Evolutionary conservation across 2,797 vertebrate genomes (phyloP), one percentile per base, ranked within the genome.

Genomic region (Cyclopterus lumpus): DNA sequence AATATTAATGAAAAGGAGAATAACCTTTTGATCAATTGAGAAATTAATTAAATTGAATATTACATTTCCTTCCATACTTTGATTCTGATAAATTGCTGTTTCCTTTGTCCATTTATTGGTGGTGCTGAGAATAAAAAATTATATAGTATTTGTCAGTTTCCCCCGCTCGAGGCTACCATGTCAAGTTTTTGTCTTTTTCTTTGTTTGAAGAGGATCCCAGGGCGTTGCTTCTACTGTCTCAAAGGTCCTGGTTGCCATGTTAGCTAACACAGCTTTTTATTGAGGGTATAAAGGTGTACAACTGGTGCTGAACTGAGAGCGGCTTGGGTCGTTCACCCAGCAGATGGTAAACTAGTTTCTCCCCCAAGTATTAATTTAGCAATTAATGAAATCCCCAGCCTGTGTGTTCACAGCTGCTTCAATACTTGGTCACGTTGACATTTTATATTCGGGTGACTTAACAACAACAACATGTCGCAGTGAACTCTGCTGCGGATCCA

Each of bases 321-420:
- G 78, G 61, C 53, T 78, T 76, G 22, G 70, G 49, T 79, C 38
- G 0, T 55, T 60, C 64, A 77, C 53, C 51, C 70, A 15, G 71
- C 26, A 67, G 53, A 72, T 72, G 8, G 46, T 80, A 66, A 81
- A 77, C 36, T 16, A 67, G 64, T n/a, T 24, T 78, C 18, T 77
- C 68, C 61, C 40, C 15, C 0, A 7, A 68, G 66, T 34, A 72
- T 77, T 77, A 61, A 71, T 64, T 26, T 15, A 24, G 34, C 53
- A 57, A 64, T 71, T 73, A 75, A 75, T 80, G 67, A 72, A 83
- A 58, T 48, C 57, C 70, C 22, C 54, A 57, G 42, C 28, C 12
- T 46, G 20, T 82, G 57, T 74, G n/a, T 62, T 67, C 15, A 57
- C 54, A 77, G 63, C 81, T 72, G 44, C 71, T 54, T 67, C 49